phyloP scores from a whole-genome alignment of 2,888 invertebrate species.

The Pachycephus smyrnensis region DNA sequence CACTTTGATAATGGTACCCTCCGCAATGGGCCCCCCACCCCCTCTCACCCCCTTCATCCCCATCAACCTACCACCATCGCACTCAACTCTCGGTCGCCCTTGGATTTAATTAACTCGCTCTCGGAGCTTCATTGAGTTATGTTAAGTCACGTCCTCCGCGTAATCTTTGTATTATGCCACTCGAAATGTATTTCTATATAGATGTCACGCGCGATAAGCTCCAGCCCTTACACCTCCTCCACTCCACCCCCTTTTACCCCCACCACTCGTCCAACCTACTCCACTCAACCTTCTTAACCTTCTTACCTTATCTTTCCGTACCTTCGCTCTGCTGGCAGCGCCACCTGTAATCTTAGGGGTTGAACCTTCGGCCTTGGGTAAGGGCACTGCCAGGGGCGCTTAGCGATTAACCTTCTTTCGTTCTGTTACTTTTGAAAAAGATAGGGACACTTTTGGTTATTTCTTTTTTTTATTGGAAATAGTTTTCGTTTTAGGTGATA shows the following conservation, averaged over 20 bases:
- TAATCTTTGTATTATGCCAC: constrained; percentile 55
- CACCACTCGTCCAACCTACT: constrained; percentile 15
- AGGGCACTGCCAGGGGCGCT: constrained; percentile 20
- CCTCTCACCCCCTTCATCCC: constrained; percentile 4
- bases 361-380: not conserved
- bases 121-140: constrained; percentile 53
- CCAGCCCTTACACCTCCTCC: constrained; percentile 5
- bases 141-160: constrained; percentile 53
- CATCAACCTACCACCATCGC: not conserved
- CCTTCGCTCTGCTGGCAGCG: not conserved
- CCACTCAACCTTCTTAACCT: constrained; percentile 12
- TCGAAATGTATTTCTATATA: constrained; percentile 44
- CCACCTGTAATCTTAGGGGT: not conserved
- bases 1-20: constrained; percentile 31
- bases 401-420: constrained; percentile 25
- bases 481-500: too few species aligned
- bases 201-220: constrained; percentile 8
- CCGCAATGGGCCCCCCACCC: constrained; percentile 9
- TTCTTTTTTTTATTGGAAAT: too few species aligned
- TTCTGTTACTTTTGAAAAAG: constrained; percentile 2
- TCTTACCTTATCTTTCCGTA: not conserved
- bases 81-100: constrained; percentile 26
- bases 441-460: not conserved
- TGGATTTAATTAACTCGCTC: constrained; percentile 55
- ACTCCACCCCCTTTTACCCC: constrained; percentile 10